phyloP scores from a whole-genome alignment of 1,140 invertebrate genomes.

The Drosophila ironensis region DNA sequence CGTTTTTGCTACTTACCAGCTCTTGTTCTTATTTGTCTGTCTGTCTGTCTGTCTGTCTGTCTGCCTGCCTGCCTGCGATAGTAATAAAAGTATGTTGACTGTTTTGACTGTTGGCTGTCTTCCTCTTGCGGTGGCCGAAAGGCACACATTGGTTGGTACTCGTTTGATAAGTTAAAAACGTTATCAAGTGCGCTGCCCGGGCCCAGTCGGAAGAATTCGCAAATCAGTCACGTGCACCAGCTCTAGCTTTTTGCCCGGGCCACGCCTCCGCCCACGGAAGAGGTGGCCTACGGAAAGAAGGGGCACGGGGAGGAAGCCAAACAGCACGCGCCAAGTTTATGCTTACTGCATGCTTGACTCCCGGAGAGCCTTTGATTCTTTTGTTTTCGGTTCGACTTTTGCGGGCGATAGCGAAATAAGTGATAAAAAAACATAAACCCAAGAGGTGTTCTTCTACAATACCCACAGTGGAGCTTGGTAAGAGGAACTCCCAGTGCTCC shows the following conservation, averaged over 20 bases:
- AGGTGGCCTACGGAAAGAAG: background rate
- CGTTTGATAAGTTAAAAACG: slow-evolving; percentile 35
- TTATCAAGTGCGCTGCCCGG: slow-evolving; percentile 45
- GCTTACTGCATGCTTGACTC: background rate
- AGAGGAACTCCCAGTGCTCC: no score
- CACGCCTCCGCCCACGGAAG: background rate
- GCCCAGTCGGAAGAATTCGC: slow-evolving; percentile 31
- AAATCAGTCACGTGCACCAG: slow-evolving; percentile 46
- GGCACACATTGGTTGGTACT: slow-evolving; percentile 27
- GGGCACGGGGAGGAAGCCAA: background rate
- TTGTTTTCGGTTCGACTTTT: slow-evolving; percentile 9
- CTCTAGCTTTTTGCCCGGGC: background rate
- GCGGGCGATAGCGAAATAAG: slow-evolving; percentile 18
- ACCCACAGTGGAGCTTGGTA: background rate
- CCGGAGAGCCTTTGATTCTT: slow-evolving; percentile 2
- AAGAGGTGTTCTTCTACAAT: slow-evolving; percentile 3
- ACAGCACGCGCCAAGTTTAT: slow-evolving; percentile 40
- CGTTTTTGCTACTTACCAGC: background rate
- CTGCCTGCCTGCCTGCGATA: slow-evolving; percentile 35
- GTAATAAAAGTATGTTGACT: slow-evolving; percentile 29
- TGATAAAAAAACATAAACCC: slow-evolving; percentile 21
- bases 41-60: background rate
- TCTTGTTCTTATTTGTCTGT: slow-evolving; percentile 1
- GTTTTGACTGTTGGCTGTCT: slow-evolving; percentile 42
- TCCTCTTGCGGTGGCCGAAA: slow-evolving; percentile 4